phyloP scores from a whole-genome alignment of 2,888 invertebrate species.

The Zhengitettix transpicula region DNA sequence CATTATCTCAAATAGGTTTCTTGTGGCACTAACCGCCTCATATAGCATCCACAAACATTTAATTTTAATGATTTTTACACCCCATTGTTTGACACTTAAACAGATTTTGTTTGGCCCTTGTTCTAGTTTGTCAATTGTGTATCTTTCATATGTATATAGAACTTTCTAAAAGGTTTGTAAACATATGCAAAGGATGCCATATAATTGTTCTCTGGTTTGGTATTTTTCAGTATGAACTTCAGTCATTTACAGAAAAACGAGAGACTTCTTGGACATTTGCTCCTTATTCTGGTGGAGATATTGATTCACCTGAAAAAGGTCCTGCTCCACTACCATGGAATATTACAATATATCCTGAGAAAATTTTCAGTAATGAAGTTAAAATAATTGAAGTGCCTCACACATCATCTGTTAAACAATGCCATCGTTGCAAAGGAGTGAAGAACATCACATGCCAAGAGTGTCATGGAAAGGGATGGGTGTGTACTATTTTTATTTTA shows the following conservation, averaged over 20 bases:
- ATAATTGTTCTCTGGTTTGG: background rate
- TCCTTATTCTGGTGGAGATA: constrained; percentile 27
- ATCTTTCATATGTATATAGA: background rate
- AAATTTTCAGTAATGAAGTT: constrained; percentile 26
- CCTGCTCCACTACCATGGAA: constrained; percentile 30
- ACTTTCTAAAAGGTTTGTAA: background rate
- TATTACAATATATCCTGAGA: constrained; percentile 24
- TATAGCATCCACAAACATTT: too few species aligned
- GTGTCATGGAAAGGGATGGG: constrained; percentile 30
- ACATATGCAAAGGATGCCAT: background rate
- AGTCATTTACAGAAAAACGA: constrained; percentile 33
- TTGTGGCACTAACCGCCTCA: too few species aligned
- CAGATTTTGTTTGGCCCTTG: too few species aligned
- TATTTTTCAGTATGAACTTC: constrained; percentile 28
- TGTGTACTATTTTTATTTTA: constrained; percentile 14
- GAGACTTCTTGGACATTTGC: constrained; percentile 32
- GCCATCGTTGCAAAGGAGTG: constrained; percentile 26
- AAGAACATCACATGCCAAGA: constrained; percentile 23
- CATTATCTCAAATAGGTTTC: too few species aligned
- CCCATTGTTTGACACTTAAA: too few species aligned
- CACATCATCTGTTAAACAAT: constrained; percentile 29
- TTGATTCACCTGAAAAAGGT: constrained; percentile 24
- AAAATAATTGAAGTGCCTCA: constrained; percentile 31
- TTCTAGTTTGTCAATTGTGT: too few species aligned
- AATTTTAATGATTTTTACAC: too few species aligned